Base-by-base conservation (phyloP, 2,797 vertebrate species). In the Myotis daubentonii region DNA sequence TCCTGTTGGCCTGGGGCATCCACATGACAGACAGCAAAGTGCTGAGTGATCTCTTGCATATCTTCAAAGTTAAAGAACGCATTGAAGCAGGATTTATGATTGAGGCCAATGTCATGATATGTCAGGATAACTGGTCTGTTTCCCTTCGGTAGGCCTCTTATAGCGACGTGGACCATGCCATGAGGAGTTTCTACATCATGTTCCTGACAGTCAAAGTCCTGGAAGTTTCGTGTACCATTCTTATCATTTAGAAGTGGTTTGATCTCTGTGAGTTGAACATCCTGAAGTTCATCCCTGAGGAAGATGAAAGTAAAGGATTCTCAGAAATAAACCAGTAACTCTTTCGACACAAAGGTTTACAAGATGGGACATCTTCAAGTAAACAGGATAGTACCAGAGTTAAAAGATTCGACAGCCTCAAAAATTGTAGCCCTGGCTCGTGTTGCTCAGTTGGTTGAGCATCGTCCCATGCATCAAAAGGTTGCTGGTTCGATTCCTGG, bases 81-180 rank as follows among this genome's bases (percentile, higher is more conserved):
- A 36, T 99, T 99, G 97, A 99, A 99, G 98, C 99, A 99, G 65
- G 99, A 99, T 96, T 99, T 99, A 97, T 99, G 99, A 98, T 99
- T 99, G 66, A 99, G 99, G 96, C 99, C 99, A 65, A 99, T 99
- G 98, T 99, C 99, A 87, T 99, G 99, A 97, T 99, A 99, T 28
- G 99, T 99, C 96, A 99, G 98, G 98, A 99, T 99, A 94, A 99
- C 99, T 3, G 99, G 99, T 97, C 99, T 98, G 98, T 99, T 99
- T 96, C 99, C 99, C 96, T 99, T 99, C 15, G 99, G 98, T 30
- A 98, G 98, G 41, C 99, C 99, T 95, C 99, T 98, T 98, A 99
- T 98, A 95, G 99, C 99, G 93, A 99, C 99, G 7, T 99, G 99
- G 91, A 99, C 98, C 94, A 99, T 97, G 36, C 99, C 99, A 0